Evolutionary conservation across 2,888 invertebrate species (phyloP).

Genomic region (Stramonita haemastoma): DNA sequence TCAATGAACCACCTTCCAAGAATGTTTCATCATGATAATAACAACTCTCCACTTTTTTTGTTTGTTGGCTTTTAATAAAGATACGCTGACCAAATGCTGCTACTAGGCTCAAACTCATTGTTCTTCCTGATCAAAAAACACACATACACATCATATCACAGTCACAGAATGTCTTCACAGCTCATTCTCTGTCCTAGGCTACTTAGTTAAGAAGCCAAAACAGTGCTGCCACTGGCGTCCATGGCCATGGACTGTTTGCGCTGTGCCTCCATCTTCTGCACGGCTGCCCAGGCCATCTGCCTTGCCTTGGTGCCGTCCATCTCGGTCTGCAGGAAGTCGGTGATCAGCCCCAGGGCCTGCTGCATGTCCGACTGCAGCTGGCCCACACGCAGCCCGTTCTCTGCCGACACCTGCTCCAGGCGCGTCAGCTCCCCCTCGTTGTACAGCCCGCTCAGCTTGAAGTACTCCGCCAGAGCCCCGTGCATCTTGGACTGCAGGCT

Average conservation of each 20-base stretch:
- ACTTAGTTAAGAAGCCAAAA: slow-evolving; percentile 14
- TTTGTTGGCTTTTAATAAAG: too few species aligned
- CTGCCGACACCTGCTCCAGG: slow-evolving; percentile 64
- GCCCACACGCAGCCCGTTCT: slow-evolving; percentile 64
- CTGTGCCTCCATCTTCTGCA: slow-evolving; percentile 53
- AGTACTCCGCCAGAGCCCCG: slow-evolving; percentile 70
- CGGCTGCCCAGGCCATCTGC: slow-evolving; percentile 58
- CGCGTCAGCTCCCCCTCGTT: slow-evolving; percentile 68
- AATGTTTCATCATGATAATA: too few species aligned
- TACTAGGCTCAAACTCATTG: too few species aligned
- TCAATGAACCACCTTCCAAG: too few species aligned
- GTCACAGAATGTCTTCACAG: too few species aligned
- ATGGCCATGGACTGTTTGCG: not conserved
- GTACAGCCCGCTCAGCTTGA: slow-evolving; percentile 72
- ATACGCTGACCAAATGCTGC: too few species aligned
- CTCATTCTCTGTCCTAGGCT: not conserved
- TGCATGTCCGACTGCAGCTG: slow-evolving; percentile 69
- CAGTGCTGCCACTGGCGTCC: not conserved
- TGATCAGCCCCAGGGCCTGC: slow-evolving; percentile 67
- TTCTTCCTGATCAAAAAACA: too few species aligned
- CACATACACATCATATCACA: too few species aligned
- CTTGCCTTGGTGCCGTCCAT: slow-evolving; percentile 64
- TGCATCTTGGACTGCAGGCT: slow-evolving; percentile 73
- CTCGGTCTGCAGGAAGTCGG: slow-evolving; percentile 69
- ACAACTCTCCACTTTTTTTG: too few species aligned